These are phyloP conservation scores for Menura novaehollandiae DNA, from an alignment of 2,113 vertebrate genomes.

Conservation along the genomic window DNA sequence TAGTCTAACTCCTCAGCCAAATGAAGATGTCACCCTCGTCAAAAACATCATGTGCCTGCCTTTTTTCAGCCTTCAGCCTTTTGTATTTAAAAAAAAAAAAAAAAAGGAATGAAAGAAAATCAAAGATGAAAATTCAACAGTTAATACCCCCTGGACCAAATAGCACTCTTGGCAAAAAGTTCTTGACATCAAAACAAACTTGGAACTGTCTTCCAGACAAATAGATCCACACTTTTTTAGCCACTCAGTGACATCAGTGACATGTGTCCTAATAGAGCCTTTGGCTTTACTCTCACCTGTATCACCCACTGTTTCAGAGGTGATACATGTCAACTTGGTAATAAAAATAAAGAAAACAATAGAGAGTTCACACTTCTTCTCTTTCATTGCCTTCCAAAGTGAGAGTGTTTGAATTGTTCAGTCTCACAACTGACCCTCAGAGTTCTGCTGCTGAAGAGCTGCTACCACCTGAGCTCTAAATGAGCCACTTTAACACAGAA, in stretches of 20 bases:
- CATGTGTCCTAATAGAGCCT: background rate
- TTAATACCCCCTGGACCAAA: background rate
- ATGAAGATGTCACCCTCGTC: constrained; percentile 19
- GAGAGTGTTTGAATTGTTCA: background rate
- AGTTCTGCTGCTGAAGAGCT: background rate
- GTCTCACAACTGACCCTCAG: background rate
- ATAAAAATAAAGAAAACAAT: constrained; percentile 17
- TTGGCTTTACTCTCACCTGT: background rate
- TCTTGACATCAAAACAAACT: background rate
- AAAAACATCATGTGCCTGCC: background rate
- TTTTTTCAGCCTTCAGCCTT: background rate
- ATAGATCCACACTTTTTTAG: background rate
- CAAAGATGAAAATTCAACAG: background rate
- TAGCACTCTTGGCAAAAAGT: background rate
- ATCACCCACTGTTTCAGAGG: background rate
- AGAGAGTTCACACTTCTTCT: background rate
- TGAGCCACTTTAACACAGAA: background rate
- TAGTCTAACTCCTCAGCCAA: background rate
- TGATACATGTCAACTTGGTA: background rate
- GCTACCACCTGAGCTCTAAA: background rate
- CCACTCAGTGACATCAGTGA: background rate
- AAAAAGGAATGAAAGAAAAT: background rate
- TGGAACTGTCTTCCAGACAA: constrained; percentile 28
- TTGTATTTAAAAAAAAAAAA: background rate
- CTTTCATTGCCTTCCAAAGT: background rate